Base-by-base conservation (phyloP, 2,113 vertebrate genomes). In the Phyllopteryx taeniolatus region DNA sequence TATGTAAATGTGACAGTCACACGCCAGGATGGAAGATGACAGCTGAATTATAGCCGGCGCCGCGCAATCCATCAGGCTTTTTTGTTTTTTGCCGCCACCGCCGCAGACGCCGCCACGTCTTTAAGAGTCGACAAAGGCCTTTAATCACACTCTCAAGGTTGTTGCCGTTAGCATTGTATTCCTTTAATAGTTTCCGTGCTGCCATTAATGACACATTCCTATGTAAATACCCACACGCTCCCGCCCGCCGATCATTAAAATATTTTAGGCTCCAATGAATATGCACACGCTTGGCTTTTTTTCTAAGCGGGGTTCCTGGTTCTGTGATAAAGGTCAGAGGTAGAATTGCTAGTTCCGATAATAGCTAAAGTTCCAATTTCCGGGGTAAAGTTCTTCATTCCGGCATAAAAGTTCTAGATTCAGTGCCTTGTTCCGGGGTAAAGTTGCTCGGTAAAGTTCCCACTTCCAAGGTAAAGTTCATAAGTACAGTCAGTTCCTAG, bases 91-190 rank as follows among this genome's bases (percentile, higher is more conserved):
- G 93, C 88, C 88, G 83, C 91, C 90, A 90, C 56, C 57, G 13
- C 59, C 47, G 47, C 47, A 12, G 47, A 2, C 2, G 93, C 92
- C 92, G 92, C 90, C 92, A 90, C 90, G 87, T 93, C 93, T 94
- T 96, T 92, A 94, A 94, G 95, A 95, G 95, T 91, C 94, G 93
- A 90, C 94, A 96, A 96, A 87, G 94, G 94, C 94, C 95, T 95
- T 96, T 96, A 97, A 97, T 97, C 96, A 97, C 96, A 96, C 94
- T 95, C 94, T 93, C 91, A 91, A 95, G 95, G 95, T 96, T 95
- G 94, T 93, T 96, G 94, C 94, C 94, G 96, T 95, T 96, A 94
- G 94, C 95, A 96, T 95, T 95, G 95, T 96, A 95, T 95, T 96
- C 92, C 94, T 95, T 95, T 97, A 96, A 97, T 96, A 94, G 95